A percentile compares a stretch with the other conserved stretches of the same genome.
These are phyloP conservation scores for Streblospio benedicti DNA, from an alignment of 1,140 invertebrate genomes.

Conservation along the genomic window DNA sequence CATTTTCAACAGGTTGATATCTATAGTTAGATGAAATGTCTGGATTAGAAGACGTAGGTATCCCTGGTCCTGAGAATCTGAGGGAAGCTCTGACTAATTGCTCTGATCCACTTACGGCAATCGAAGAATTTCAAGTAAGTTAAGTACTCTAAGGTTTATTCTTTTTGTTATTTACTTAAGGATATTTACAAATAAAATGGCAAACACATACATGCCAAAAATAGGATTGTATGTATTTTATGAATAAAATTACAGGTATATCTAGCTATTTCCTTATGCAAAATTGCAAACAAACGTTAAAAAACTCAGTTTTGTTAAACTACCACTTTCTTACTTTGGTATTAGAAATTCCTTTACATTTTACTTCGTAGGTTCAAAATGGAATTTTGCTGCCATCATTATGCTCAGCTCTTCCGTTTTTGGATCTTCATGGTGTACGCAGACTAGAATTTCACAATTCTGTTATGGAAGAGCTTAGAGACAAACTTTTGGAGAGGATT, in stretches of 20 bases:
- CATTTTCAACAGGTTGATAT: no score
- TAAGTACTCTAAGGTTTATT: conserved; percentile 8
- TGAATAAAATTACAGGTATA: not conserved
- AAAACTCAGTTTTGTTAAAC: not conserved
- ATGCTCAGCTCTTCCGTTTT: conserved; percentile 81
- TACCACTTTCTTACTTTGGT: not conserved
- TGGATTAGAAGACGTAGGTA: conserved; percentile 78
- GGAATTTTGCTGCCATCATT: conserved; percentile 86
- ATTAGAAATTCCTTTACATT: not conserved
- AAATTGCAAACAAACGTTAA: not conserved
- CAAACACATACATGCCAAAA: not conserved
- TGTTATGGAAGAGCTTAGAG: conserved; percentile 84
- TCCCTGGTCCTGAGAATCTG: conserved; percentile 79
- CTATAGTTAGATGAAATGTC: no score
- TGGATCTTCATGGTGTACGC: conserved; percentile 86
- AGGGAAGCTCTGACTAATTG: conserved; percentile 88
- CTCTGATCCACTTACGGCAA: conserved; percentile 88
- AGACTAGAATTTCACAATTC: conserved; percentile 89
- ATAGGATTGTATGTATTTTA: not conserved
- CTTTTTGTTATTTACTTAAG: conserved; percentile 6
- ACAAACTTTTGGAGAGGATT: conserved; percentile 78
- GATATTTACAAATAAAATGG: conserved; percentile 6
- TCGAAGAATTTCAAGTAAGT: conserved; percentile 81
- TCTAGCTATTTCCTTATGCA: not conserved
- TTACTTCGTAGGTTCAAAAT: conserved; percentile 61